These are phyloP conservation scores for Babylonia areolata DNA, from an alignment of 1,140 invertebrate species.

Conservation along the genomic window DNA sequence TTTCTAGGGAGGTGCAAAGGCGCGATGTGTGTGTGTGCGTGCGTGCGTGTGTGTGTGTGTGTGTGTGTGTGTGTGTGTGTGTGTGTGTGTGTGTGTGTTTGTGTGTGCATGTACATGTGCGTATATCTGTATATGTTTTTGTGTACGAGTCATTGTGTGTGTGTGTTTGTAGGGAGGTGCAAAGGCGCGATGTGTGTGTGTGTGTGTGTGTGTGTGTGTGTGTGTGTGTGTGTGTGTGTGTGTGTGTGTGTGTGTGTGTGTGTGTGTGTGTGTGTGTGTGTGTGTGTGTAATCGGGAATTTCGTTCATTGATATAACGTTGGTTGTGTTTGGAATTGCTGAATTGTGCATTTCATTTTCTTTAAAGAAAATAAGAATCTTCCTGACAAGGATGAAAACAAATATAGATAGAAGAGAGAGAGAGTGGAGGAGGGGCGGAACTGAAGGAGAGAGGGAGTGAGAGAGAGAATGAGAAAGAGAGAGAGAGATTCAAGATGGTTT, in stretches of 20 bases:
- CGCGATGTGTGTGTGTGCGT: not conserved
- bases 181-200: not conserved
- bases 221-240: not conserved
- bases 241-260: constrained; percentile 3
- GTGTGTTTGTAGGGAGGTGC: not conserved
- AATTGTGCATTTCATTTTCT: too few species aligned
- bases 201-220: not conserved
- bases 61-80: not conserved
- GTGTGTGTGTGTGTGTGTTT: not conserved
- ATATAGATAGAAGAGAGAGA: too few species aligned
- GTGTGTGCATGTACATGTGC: not conserved
- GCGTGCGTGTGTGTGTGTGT: not conserved
- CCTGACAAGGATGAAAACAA: too few species aligned
- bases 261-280: not conserved
- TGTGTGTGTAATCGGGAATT: too few species aligned
- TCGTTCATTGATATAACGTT: too few species aligned
- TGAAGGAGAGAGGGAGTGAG: too few species aligned
- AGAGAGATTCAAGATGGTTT: too few species aligned
- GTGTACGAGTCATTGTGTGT: not conserved
- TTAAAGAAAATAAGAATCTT: too few species aligned
- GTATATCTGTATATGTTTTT: not conserved
- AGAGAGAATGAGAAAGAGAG: too few species aligned
- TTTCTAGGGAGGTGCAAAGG: not conserved
- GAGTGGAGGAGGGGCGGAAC: too few species aligned
- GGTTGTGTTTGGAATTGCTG: too few species aligned